Base-by-base conservation (phyloP, 1,140 invertebrate genomes). In the Temnothorax curvispinosus region DNA sequence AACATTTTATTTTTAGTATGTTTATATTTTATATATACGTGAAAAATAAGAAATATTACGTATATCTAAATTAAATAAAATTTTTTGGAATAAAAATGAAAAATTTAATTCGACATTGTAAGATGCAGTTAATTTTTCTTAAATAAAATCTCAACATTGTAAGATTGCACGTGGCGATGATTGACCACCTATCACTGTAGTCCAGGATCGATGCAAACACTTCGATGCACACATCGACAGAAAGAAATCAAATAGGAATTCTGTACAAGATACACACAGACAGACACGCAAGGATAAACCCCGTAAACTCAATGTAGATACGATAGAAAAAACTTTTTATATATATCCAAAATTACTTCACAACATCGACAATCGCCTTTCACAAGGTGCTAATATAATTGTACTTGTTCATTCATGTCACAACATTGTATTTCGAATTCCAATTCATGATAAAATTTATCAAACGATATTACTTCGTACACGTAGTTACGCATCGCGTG, bases 331-430 rank as follows among this genome's bases (percentile, higher is more conserved):
- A 56, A 44, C 27, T 74, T n/a, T 67, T 71, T 44, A 72, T 88
- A 62, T 50, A 65, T 75, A 85, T 77, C 21, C 67, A 89, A 87
- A 90, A 82, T 88, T 88, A 91, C 80, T 88, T 87, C 84, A 92
- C 91, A 92, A 91, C 92, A 92, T 47, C 88, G 82, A 93, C 90
- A 91, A 76, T 92, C 89, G 67, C 64, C 52, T 88, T 89, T 76
- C 72, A 91, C 80, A 86, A 65, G 67, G 77, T 87, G 89, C 89
- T 90, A 89, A 75, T 86, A 62, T 82, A 62, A 87, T 69, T 90
- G 44, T 88, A 91, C 85, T 82, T 69, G 54, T 89, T 69, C 84
- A 91, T 88, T 87, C 90, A 88, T 78, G 44, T 84, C 77, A 71
- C 88, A 88, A 86, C 75, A 86, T 71, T 80, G 35, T 62, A 54